Base-by-base conservation (phyloP, 2,113 vertebrate genomes). In the Conger conger region DNA sequence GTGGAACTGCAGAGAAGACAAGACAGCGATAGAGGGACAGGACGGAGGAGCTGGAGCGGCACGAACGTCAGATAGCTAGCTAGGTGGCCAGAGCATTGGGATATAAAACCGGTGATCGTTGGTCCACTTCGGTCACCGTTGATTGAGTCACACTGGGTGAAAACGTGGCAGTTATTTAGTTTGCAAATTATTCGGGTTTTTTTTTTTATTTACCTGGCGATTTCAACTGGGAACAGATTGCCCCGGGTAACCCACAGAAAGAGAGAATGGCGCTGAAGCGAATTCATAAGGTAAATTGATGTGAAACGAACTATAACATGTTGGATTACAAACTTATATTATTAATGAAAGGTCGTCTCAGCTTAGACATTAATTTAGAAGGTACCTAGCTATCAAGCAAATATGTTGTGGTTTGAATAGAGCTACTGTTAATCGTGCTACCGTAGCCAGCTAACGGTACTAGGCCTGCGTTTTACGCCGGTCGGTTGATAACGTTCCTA, bases 221-320 rank as follows among this genome's bases (percentile, higher is more conserved):
- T 60, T 80, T 42, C 54, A 76, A 36, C n/a, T 80, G 8, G n/a
- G 15, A 80, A 45, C 37, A 45, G 20, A 76, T 45, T 84, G 33
- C 40, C 77, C 45, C 76, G 37, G 23, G 76, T 30, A 79, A 33
- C 33, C 82, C 73, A 63, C 83, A 84, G 73, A 38, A 76, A 20
- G 76, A n/a, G 36, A 78, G 77, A 84, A 84, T 84, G 83, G 83
- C 83, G 83, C 83, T 84, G 83, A 84, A 84, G 37, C 83, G 83
- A 63, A 84, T 84, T 53, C 83, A 84, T 53, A 84, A 84, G 83
- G 83, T 84, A 79, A 80, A 77, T 84, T 36, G 27, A 0, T 73
- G 5, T 73, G 68, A 73, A 73, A n/a, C 20, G 4, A 30, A 73
- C n/a, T 0, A 73, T 42, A 79, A 13, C 36, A 76, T 60, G n/a